A percentile compares a stretch with the other conserved stretches of the same genome.
phyloP scores from a whole-genome alignment of 2,113 vertebrate species.

The Eidolon helvum region DNA sequence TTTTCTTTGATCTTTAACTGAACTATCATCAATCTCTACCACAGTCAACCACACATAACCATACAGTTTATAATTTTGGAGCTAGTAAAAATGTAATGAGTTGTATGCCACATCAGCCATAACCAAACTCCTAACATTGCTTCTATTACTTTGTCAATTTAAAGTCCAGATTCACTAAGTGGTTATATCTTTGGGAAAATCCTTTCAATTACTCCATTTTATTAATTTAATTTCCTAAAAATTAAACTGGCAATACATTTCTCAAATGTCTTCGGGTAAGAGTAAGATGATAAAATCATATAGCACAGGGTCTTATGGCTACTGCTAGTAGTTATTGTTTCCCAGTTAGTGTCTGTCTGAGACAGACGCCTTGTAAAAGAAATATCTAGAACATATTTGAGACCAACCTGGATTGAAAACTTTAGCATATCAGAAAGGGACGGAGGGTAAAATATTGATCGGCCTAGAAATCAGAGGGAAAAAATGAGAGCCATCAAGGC shows the following conservation, averaged over 20 bases:
- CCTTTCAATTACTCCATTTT: background rate
- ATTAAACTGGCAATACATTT: background rate
- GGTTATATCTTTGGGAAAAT: background rate
- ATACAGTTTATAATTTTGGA: background rate
- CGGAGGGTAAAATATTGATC: background rate
- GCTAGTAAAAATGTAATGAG: background rate
- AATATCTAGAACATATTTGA: background rate
- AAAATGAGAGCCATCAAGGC: background rate
- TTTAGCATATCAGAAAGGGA: background rate
- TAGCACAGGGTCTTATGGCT: background rate
- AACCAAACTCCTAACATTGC: background rate
- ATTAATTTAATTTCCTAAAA: constrained; percentile 10
- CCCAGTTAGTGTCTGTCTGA: background rate
- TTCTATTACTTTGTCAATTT: background rate
- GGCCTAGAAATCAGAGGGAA: background rate
- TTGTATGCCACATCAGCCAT: background rate
- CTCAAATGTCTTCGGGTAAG: background rate
- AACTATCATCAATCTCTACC: constrained; percentile 54
- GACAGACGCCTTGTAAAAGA: background rate
- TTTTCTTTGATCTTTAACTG: constrained; percentile 73
- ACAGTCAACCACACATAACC: background rate
- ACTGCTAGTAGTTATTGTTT: background rate
- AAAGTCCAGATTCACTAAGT: background rate
- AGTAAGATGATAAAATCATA: background rate
- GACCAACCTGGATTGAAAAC: background rate